Evolutionary conservation across 2,888 invertebrate species (phyloP).

Genomic region (Falcaria lacertinaria): DNA sequence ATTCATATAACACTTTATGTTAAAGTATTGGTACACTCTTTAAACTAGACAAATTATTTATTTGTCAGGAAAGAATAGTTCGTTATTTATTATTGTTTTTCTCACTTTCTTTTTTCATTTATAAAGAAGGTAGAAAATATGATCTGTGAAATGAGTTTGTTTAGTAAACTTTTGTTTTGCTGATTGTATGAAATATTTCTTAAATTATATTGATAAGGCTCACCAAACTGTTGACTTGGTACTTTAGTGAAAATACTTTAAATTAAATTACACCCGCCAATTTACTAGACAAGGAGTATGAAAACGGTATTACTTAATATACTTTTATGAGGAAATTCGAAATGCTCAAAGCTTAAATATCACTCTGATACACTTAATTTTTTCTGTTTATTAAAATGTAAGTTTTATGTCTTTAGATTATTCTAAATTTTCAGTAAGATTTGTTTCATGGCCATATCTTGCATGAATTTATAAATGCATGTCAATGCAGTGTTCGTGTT

Average conservation of each 20-base stretch:
- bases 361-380: too few species aligned
- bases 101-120: conserved; percentile 21
- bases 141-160: conserved; percentile 18
- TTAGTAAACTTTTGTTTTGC: conserved; percentile 36
- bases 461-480: not conserved
- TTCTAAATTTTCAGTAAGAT: too few species aligned
- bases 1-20: conserved; percentile 17
- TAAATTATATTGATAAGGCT: conserved; percentile 35
- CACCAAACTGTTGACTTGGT: conserved; percentile 29
- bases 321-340: too few species aligned
- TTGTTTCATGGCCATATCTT: not conserved
- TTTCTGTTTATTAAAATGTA: too few species aligned
- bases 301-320: too few species aligned
- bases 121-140: conserved; percentile 23
- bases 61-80: conserved; percentile 60
- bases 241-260: too few species aligned
- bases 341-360: too few species aligned
- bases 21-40: conserved; percentile 43
- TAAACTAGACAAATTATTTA: conserved; percentile 52
- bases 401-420: too few species aligned
- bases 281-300: too few species aligned
- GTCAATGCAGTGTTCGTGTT: not conserved
- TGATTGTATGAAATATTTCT: conserved; percentile 24
- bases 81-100: conserved; percentile 23
- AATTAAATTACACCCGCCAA: too few species aligned